Percentiles rank a stretch among this genome's conserved stretches.
These are phyloP conservation scores for Corythaeola cristata DNA, from an alignment of 2,113 vertebrate genomes.

Conservation along the genomic window DNA sequence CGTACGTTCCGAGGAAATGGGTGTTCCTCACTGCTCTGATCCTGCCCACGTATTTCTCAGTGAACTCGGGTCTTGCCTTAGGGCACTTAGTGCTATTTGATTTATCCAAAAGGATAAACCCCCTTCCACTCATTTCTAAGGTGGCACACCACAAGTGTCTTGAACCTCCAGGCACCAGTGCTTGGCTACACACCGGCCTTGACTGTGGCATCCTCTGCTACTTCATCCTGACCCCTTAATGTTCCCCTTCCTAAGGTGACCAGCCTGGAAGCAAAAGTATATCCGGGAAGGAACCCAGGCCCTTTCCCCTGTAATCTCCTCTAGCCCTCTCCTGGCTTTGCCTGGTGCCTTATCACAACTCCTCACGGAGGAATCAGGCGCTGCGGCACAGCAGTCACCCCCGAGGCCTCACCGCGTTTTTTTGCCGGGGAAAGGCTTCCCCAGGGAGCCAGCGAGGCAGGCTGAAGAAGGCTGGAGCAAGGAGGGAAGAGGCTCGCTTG, in stretches of 20 bases:
- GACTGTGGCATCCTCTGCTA: background rate
- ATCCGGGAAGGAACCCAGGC: fast-evolving
- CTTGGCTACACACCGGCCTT: background rate
- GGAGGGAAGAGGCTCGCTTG: slow-evolving; percentile 10
- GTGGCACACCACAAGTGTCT: background rate
- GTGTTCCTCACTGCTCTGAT: background rate
- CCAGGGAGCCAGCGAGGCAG: background rate
- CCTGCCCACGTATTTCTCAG: background rate
- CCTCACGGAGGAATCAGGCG: background rate
- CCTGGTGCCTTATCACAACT: background rate
- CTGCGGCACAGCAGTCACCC: background rate
- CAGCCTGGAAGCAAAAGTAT: background rate
- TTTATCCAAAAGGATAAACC: background rate
- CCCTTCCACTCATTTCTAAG: background rate
- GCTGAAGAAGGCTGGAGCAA: background rate
- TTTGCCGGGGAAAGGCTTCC: background rate
- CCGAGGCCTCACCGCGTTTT: background rate
- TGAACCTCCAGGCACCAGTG: background rate
- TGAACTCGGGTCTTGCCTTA: background rate
- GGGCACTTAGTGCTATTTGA: background rate
- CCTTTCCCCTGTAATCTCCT: background rate
- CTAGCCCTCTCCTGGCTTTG: background rate
- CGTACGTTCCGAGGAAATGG: background rate
- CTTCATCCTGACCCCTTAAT: background rate
- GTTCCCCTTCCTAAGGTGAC: background rate